Percentiles rank a stretch among this genome's conserved stretches.
Conservation (phyloP, 1,140 invertebrate genomes). For the Trichonephila clavata region DNA sequence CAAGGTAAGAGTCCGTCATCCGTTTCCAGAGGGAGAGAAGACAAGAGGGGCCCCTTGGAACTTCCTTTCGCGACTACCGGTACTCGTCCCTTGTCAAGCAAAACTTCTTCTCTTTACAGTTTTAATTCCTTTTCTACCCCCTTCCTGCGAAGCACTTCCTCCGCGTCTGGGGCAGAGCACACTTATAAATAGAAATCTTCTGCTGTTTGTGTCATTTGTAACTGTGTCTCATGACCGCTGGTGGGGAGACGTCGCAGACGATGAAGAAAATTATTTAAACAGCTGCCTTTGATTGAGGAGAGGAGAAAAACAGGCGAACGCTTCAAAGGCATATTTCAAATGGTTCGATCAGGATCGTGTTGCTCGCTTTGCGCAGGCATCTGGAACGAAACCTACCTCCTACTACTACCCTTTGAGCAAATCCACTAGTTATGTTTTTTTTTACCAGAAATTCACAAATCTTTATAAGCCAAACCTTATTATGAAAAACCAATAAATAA, state of each 20-base stretch:
- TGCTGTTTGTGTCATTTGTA: conserved; percentile 63
- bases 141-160: conserved; percentile 47
- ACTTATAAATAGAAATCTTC: conserved; percentile 44
- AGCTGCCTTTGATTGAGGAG: conserved; percentile 26
- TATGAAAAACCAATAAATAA: too few relatives aligned
- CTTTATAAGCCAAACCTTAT: too few relatives aligned
- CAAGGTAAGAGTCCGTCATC: conserved; percentile 48
- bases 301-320: not conserved
- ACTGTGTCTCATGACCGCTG: conserved; percentile 56
- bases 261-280: conserved; percentile 16
- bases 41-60: not conserved
- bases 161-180: not conserved
- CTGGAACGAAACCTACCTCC: not conserved
- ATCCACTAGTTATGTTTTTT: too few relatives aligned
- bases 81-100: conserved; percentile 50
- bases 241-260: conserved; percentile 18
- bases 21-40: not conserved
- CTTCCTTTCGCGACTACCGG: conserved; percentile 43
- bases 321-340: not conserved
- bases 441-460: too few relatives aligned
- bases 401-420: not conserved
- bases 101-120: not conserved
- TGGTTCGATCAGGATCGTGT: not conserved
- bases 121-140: conserved; percentile 55
- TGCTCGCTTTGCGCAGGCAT: not conserved